phyloP scores from a whole-genome alignment of 2,797 vertebrate genomes.

The Telmatherina bonti region DNA sequence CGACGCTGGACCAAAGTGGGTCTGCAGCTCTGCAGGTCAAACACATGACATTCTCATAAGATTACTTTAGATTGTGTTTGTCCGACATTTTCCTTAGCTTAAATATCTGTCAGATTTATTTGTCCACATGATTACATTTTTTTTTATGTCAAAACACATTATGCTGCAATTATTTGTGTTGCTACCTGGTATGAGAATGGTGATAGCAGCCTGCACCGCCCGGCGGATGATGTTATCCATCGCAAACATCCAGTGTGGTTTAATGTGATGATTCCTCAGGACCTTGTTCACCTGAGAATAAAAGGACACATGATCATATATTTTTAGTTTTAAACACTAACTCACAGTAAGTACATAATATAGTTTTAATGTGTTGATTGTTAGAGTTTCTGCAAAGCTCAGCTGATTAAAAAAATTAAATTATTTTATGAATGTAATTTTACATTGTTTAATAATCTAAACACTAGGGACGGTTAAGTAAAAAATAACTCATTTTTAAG shows the following conservation, averaged over 20 bases:
- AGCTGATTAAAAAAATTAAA: neutral
- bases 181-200: slow-evolving; percentile 92
- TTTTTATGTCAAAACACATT: neutral
- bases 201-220: slow-evolving; percentile 94
- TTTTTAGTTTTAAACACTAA: neutral
- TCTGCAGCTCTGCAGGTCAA: slow-evolving; percentile 85
- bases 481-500: neutral
- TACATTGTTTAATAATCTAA: neutral
- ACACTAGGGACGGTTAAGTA: too few relatives aligned
- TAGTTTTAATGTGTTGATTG: neutral
- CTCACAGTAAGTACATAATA: neutral
- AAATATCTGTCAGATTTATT: neutral
- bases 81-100: neutral
- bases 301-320: neutral
- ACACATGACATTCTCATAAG: neutral
- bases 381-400: neutral
- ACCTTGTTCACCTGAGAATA: slow-evolving; percentile 91
- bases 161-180: neutral
- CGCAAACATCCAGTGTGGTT: slow-evolving; percentile 96
- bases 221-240: slow-evolving; percentile 96
- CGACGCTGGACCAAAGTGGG: slow-evolving; percentile 89
- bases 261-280: slow-evolving; percentile 92
- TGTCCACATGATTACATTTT: neutral
- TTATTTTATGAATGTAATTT: neutral
- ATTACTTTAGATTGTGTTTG: neutral